Evolutionary conservation across 1,140 invertebrate species (phyloP), one percentile per base, ranked within the genome.

Genomic region (Bombus sylvicola): DNA sequence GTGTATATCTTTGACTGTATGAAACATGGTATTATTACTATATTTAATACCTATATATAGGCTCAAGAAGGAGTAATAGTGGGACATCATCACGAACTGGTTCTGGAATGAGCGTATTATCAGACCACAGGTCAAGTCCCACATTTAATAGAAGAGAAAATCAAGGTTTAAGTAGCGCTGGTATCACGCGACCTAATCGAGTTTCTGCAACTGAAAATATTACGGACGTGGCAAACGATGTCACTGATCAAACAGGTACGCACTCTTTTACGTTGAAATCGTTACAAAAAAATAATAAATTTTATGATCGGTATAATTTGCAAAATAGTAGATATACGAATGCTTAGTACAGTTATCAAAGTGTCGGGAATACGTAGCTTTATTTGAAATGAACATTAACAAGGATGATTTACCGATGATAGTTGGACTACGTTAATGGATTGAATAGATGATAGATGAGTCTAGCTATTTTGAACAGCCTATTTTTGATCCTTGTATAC

Each of bases 41-140:
- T 34, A n/a, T 43, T 41, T 43, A 73, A 82, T 73, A 80, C 76
- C 64, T 22, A 59, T 88, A 59, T 91, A 68, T 53, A 96, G 96
- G 94, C 69, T 96, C 96, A 6, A 92, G 95, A 88, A 92, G 95
- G 84, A 96, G 95, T 77, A 96, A 96, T 66, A 96, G 96, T 88
- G 96, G 96, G 6, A 91, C 96, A 71, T 96, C 96, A 12, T 96
- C 96, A 8, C 93, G 96, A 86, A 95, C 94, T 69, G 96, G 96
- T 78, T 96, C 96, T 28, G 96, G 95, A 66, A 94, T 96, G 88
- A 96, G 95, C 89, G 93, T 94, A 39, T 92, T 96, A 68, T 96
- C 94, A 3, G 96, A 96, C 85, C 89, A 93, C 31, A 94, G 92
- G 76, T 87, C 87, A 73, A 95, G 93, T 93, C 94, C 93, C 68